Conservation (phyloP, 2,797 vertebrate genomes). For the Sebastes nivosus region DNA sequence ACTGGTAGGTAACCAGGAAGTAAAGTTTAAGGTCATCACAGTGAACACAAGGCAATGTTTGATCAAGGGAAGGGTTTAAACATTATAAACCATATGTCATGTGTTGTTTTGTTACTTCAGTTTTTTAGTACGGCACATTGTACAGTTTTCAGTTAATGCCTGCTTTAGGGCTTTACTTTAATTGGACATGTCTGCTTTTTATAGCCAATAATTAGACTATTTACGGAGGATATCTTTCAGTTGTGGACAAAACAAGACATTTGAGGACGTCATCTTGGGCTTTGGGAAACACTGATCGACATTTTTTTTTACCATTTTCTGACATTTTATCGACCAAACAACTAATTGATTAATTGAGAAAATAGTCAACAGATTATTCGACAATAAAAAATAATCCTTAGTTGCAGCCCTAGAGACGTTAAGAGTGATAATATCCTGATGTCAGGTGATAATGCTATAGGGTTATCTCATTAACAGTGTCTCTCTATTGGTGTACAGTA, state of each 20-base stretch:
- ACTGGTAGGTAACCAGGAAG: slow-evolving; percentile 13
- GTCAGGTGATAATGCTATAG: background rate
- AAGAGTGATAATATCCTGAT: background rate
- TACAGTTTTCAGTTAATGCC: background rate
- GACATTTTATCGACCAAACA: too few relatives aligned
- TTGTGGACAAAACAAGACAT: too few relatives aligned
- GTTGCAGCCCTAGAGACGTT: background rate
- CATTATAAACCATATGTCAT: background rate
- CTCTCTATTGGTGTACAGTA: background rate
- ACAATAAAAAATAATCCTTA: too few relatives aligned
- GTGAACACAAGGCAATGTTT: slow-evolving; percentile 7
- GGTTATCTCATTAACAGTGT: background rate
- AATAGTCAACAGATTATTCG: too few relatives aligned
- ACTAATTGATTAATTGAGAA: too few relatives aligned
- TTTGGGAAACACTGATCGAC: too few relatives aligned
- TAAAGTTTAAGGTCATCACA: slow-evolving; percentile 6
- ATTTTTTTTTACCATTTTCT: too few relatives aligned
- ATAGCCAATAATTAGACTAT: background rate
- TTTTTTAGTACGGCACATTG: background rate
- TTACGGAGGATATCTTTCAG: too few relatives aligned
- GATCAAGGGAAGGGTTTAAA: slow-evolving; percentile 4
- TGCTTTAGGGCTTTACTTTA: background rate
- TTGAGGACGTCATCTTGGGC: too few relatives aligned
- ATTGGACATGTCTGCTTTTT: background rate
- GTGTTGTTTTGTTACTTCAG: too few relatives aligned